Evolutionary conservation across 30 jellyfish, hydroid and myxozoan species (phyloP).

Genomic region (Clytia hemisphaerica): DNA sequence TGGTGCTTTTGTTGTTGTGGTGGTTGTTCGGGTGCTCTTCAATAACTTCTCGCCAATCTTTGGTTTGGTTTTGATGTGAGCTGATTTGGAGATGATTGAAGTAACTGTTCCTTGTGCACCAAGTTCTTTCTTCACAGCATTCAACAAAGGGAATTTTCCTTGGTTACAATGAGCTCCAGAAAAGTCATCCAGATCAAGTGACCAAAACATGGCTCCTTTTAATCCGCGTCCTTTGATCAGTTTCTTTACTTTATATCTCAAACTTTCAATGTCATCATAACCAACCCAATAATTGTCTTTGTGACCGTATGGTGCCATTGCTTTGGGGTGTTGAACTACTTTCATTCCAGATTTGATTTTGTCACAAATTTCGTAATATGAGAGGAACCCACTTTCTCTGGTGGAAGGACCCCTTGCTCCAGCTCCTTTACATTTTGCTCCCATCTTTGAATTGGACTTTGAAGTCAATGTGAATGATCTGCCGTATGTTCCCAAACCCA

Average conservation of each 20-base stretch:
- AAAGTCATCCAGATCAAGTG: constrained; percentile 73
- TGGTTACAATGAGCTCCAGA: constrained; percentile 51
- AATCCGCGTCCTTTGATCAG: constrained; percentile 46
- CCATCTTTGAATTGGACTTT: constrained; percentile 33
- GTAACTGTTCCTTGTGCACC: constrained; percentile 35
- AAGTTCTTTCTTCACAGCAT: constrained; percentile 62
- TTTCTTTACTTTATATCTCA: constrained; percentile 38
- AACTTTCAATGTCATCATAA: constrained; percentile 56
- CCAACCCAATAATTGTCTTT: constrained; percentile 72
- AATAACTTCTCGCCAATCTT: constrained; percentile 30
- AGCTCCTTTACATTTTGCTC: constrained; percentile 47
- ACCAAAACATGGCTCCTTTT: constrained; percentile 88
- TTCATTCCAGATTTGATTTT: constrained; percentile 41
- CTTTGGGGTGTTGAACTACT: constrained; percentile 44
- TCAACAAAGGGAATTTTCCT: constrained; percentile 72
- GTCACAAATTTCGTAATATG: constrained; percentile 67
- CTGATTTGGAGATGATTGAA: no score
- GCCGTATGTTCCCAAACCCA: constrained; percentile 69
- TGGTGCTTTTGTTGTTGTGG: constrained; percentile 27
- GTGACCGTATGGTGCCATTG: constrained; percentile 73
- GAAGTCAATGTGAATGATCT: constrained; percentile 49
- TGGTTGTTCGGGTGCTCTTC: constrained; percentile 15
- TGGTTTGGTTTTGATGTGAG: constrained; percentile 24
- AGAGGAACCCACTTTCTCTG: constrained; percentile 66
- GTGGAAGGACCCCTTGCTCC: constrained; percentile 62